Evolutionary conservation across 2,797 vertebrate species (phyloP).

Genomic region (Avahi laniger): DNA sequence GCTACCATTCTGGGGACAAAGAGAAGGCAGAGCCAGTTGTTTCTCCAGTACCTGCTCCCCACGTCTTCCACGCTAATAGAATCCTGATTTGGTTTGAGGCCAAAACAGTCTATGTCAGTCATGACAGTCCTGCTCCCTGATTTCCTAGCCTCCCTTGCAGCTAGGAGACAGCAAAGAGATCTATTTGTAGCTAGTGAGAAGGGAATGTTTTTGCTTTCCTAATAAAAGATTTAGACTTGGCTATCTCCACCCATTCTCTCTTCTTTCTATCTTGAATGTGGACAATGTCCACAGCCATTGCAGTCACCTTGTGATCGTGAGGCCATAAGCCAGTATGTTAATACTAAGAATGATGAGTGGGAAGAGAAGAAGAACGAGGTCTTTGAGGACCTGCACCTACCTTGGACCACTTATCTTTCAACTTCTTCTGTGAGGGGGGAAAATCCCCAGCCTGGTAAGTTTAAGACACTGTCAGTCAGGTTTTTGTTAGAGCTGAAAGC

Average conservation of each 20-base stretch:
- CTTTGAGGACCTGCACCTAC: not conserved
- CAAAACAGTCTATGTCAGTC: not conserved
- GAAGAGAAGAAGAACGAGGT: not conserved
- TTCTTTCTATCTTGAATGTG: not conserved
- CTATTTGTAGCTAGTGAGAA: not conserved
- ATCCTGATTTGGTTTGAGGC: not conserved
- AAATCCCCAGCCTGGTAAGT: not conserved
- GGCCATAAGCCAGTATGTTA: not conserved
- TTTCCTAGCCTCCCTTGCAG: not conserved
- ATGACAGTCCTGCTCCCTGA: not conserved
- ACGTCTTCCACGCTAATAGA: not conserved
- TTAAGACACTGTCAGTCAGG: not conserved
- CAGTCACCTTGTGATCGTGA: not conserved
- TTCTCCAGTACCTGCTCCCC: not conserved
- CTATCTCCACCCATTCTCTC: not conserved
- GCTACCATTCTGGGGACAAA: not conserved
- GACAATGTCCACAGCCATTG: not conserved
- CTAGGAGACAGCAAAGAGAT: not conserved
- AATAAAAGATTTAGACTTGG: not conserved
- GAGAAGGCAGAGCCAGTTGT: not conserved
- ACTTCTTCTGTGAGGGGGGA: not conserved
- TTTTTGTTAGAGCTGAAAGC: not conserved
- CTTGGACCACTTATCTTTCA: not conserved
- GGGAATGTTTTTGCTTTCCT: not conserved
- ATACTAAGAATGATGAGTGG: not conserved